Evolutionary conservation across 2,888 invertebrate genomes (phyloP).

Genomic region (Odontocolon sp.): DNA sequence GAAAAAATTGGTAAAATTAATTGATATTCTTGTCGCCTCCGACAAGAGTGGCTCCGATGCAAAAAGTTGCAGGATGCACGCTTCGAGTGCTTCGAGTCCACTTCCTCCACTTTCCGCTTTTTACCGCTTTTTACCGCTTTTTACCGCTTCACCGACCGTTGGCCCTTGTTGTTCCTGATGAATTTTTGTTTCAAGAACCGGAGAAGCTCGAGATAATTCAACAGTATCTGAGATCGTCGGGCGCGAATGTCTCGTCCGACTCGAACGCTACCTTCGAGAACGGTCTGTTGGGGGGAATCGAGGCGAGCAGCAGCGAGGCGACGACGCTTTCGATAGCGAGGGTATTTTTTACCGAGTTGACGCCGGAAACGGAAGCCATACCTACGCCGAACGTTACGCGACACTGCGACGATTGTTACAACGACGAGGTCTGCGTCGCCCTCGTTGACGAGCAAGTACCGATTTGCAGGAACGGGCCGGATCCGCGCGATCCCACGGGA

Average conservation of each 20-base stretch:
- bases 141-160: not conserved
- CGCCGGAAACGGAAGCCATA: constrained; percentile 46
- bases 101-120: constrained; percentile 26
- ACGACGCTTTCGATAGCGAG: constrained; percentile 40
- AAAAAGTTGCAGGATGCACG: constrained; percentile 62
- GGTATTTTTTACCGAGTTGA: constrained; percentile 42
- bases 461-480: constrained; percentile 82
- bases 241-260: constrained; percentile 62
- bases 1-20: constrained; percentile 74
- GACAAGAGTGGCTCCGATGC: constrained; percentile 48
- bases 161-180: constrained; percentile 1
- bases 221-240: constrained; percentile 76
- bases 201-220: constrained; percentile 78
- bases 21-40: constrained; percentile 67
- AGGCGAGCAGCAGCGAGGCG: constrained; percentile 28
- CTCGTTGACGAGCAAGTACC: constrained; percentile 84
- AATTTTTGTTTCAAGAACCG: constrained; percentile 70
- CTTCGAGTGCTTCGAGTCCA: constrained; percentile 51
- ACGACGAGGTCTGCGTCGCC: constrained; percentile 85
- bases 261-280: constrained; percentile 30
- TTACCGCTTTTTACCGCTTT: constrained; percentile 38
- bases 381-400: constrained; percentile 62
- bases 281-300: constrained; percentile 22
- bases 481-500: constrained; percentile 84
- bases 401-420: constrained; percentile 76